phyloP scores from a whole-genome alignment of 2,888 invertebrate genomes.

The Hemicrepidius hirtus region DNA sequence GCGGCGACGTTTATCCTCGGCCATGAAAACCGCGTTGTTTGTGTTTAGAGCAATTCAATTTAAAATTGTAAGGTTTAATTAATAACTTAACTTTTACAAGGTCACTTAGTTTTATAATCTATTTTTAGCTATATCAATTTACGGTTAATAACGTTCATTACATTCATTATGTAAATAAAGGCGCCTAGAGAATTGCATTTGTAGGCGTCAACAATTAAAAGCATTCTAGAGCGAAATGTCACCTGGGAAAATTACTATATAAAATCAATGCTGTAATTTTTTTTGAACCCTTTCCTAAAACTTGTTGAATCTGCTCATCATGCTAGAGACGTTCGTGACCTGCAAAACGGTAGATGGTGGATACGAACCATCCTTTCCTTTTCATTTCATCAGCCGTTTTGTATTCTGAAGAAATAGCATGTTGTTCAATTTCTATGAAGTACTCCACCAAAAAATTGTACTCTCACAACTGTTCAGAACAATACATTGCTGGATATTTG shows the following conservation, averaged over 20 bases:
- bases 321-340: slow-evolving; percentile 34
- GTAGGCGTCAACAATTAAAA: too few relatives aligned
- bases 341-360: slow-evolving; percentile 26
- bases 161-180: too few relatives aligned
- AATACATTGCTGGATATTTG: neutral
- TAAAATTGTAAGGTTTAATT: too few relatives aligned
- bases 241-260: neutral
- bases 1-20: too few relatives aligned
- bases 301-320: slow-evolving; percentile 31
- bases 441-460: slow-evolving; percentile 19
- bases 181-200: too few relatives aligned
- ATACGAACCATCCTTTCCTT: slow-evolving; percentile 24
- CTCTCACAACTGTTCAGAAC: slow-evolving; percentile 1
- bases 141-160: too few relatives aligned
- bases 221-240: neutral
- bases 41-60: too few relatives aligned
- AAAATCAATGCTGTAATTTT: slow-evolving; percentile 8
- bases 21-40: too few relatives aligned
- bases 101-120: too few relatives aligned
- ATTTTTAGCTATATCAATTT: too few relatives aligned
- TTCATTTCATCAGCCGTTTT: slow-evolving; percentile 36
- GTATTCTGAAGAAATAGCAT: slow-evolving; percentile 39
- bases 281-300: neutral
- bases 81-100: too few relatives aligned
- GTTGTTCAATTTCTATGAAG: slow-evolving; percentile 28